Evolutionary conservation across 2,888 invertebrate species (phyloP), one percentile per base, ranked within the genome.

Genomic region (Gymnosoma rotundatum): DNA sequence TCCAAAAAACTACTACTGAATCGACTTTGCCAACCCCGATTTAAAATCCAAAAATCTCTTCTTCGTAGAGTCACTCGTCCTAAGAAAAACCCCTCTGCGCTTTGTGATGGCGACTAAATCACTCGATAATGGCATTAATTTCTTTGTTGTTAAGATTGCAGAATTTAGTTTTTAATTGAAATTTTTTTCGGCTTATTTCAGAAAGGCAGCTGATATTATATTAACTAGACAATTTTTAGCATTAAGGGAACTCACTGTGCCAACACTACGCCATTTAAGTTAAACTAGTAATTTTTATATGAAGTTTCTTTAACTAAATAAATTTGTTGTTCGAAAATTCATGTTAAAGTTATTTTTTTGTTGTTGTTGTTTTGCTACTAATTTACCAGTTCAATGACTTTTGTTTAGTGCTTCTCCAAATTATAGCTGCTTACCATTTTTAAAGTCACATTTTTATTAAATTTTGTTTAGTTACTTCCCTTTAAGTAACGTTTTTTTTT

Each of bases 331-430:
- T 67, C 1, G 5, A 45, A 61, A 45, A 20, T 75, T 36, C 5
- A n/a, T 45, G 36, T 12, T 48, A 20, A 32, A 64, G 10, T 45
- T 64, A n/a, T 45, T 48, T n/a, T n/a, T n/a, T n/a, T n/a, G n/a
- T n/a, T 56, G 66, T 21, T n/a, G 64, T 60, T 32, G 42, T 73
- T 45, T n/a, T n/a, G 20, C 9, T 36, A n/a, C 20, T 50, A 66
- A 32, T 75, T 69, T 63, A 5, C 18, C 48, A 52, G 70, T 75
- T 75, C 63, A 75, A 70, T 81, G 75, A 70, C 81, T 75, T 52
- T 25, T 42, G 58, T 81, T 58, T 63, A 32, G 38, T 63, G 54
- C 16, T 42, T 9, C 42, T 42, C 42, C 10, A n/a, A 48, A 48
- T 48, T 48, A n/a, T 48, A 48, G n/a, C n/a, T n/a, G 12, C 45